A percentile compares a stretch with the other conserved stretches of the same genome.
phyloP scores from a whole-genome alignment of 2,113 vertebrate genomes.

The Nestor notabilis region DNA sequence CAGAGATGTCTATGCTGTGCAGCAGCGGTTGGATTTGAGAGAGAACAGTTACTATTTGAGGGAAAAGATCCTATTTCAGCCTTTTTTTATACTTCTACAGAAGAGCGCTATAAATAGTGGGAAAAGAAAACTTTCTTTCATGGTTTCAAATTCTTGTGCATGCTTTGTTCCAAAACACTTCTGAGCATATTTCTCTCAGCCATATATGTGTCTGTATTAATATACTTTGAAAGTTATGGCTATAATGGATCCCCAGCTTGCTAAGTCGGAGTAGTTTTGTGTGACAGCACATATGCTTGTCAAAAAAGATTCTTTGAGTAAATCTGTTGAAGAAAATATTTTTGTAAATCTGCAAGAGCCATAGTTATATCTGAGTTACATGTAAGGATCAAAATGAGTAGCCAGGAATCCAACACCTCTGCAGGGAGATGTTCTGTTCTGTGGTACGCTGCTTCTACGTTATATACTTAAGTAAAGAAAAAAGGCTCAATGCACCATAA shows the following conservation, averaged over 20 bases:
- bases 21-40: slow-evolving; percentile 14
- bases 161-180: slow-evolving; percentile 68
- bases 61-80: slow-evolving; percentile 43
- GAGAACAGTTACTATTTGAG: slow-evolving; percentile 54
- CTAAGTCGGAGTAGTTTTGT: slow-evolving; percentile 64
- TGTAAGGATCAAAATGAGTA: slow-evolving; percentile 52
- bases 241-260: slow-evolving; percentile 72
- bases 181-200: slow-evolving; percentile 66
- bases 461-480: background rate
- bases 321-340: slow-evolving; percentile 72
- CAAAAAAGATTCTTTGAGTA: slow-evolving; percentile 67
- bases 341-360: slow-evolving; percentile 61
- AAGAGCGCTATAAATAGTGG: slow-evolving; percentile 43
- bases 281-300: slow-evolving; percentile 72
- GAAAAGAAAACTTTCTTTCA: slow-evolving; percentile 61
- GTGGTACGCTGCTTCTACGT: background rate
- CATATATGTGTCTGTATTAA: slow-evolving; percentile 68
- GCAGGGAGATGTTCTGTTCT: background rate
- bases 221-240: slow-evolving; percentile 70
- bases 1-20: background rate
- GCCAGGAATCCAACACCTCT: slow-evolving; percentile 40
- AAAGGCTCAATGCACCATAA: background rate
- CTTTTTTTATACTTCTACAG: slow-evolving; percentile 31
- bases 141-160: slow-evolving; percentile 39
- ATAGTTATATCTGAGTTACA: slow-evolving; percentile 50